A percentile compares a stretch with the other conserved stretches of the same genome.
These are phyloP conservation scores for Acheta domesticus DNA, from an alignment of 2,888 invertebrate species.

Conservation along the genomic window DNA sequence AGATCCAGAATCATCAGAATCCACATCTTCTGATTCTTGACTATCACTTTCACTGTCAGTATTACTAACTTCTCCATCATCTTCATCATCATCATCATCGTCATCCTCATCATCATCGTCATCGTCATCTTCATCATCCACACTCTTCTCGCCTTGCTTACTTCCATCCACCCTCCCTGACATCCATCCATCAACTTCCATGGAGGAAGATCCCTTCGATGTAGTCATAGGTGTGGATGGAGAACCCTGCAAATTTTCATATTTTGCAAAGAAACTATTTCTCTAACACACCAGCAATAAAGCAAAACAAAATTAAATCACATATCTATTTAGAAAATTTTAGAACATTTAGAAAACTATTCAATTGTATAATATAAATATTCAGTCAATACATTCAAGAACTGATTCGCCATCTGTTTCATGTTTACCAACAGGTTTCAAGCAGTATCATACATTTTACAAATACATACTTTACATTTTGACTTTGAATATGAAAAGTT, in stretches of 20 bases:
- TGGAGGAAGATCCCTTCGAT: constrained; percentile 31
- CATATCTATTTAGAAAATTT: not conserved
- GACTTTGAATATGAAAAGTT: too few species aligned
- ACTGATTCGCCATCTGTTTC: too few species aligned
- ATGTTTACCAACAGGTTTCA: too few species aligned
- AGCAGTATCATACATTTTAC: too few species aligned
- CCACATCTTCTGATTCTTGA: constrained; percentile 31
- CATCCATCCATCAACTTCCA: constrained; percentile 31
- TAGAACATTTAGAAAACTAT: not conserved
- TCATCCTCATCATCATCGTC: constrained; percentile 47
- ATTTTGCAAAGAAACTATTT: not conserved
- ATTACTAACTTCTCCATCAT: constrained; percentile 31
- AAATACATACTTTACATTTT: too few species aligned
- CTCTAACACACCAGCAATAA: not conserved
- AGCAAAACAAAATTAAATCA: not conserved
- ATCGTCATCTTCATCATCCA: constrained; percentile 31
- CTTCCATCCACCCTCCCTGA: constrained; percentile 27
- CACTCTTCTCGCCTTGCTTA: constrained; percentile 26
- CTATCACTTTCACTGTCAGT: constrained; percentile 57
- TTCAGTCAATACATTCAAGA: too few species aligned
- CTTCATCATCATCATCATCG: constrained; percentile 52
- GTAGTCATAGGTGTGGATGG: constrained; percentile 37
- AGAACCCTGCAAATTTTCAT: constrained; percentile 34
- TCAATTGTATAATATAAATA: too few species aligned
- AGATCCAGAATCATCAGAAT: constrained; percentile 50